Base-by-base conservation (phyloP, 2,113 vertebrate species). In the Psephotus haematonotus region DNA sequence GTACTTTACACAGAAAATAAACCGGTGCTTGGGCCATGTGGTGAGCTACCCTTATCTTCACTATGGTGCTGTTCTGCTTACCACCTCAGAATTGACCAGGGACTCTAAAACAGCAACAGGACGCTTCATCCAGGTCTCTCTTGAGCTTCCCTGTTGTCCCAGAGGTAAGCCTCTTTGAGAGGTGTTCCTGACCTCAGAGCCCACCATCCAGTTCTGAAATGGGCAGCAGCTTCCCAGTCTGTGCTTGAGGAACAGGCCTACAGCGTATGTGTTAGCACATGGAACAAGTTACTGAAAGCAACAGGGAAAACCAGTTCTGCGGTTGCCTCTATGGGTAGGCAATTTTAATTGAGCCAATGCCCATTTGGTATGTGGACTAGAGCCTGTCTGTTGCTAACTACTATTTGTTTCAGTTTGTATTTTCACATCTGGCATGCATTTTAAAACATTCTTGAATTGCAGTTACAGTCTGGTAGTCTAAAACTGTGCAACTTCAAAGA, bases 21-120 rank as follows among this genome's bases (percentile, higher is more conserved):
- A 62, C 49, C 19, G 0, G 1, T 20, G 41, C 19, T 44, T 11
- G 0, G 0, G 0, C 33, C 20, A 2, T 0, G 0, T 2, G 28
- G 17, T 41, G 25, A 28, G 7, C 29, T 17, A 3, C 31, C 46
- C 17, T 60, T 29, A 11, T 9, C 28, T 4, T 39, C 6, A 13
- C 24, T 20, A 8, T 25, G 2, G 24, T 3, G 7, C 37, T 1
- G 0, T 14, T 49, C 29, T 24, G 33, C 33, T 49, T 62, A 8
- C 39, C 9, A 1, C 27, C 19, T 23, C 23, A 8, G 28, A 16
- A 17, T 1, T 31, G 2, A 7, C 1, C 41, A 23, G 17, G 2
- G 4, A 7, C 11, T 57, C 63, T 39, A 19, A 8, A 71, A 24
- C 37, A 4, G 33, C 9, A 27, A 35, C 5, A 0, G 29, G 4